Conservation (phyloP, 2,797 vertebrate species). For the Poliocrania exsul region DNA sequence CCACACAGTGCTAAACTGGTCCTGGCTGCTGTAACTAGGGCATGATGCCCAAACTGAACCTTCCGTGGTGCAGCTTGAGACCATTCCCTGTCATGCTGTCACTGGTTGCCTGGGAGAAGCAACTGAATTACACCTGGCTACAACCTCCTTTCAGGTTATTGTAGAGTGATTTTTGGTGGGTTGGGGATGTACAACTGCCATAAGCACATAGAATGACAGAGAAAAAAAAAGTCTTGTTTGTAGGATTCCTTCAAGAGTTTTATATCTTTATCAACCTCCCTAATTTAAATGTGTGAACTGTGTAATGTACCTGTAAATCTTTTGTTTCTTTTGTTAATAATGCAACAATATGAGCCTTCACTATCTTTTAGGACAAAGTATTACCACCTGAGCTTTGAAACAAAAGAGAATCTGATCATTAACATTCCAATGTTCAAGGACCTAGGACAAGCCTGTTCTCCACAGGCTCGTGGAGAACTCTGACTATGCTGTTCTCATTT, state of each 20-base stretch:
- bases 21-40: no score
- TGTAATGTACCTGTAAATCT: background rate
- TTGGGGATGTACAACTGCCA: background rate
- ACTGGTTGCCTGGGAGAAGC: background rate
- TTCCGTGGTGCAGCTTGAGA: background rate
- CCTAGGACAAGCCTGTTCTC: background rate
- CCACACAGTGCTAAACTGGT: no score
- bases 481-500: background rate
- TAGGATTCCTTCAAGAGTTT: background rate
- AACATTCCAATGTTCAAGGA: background rate
- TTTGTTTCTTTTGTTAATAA: background rate
- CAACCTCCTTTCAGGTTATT: background rate
- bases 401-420: background rate
- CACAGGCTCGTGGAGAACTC: background rate
- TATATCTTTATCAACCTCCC: background rate
- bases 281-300: background rate
- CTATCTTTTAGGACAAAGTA: background rate
- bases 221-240: background rate
- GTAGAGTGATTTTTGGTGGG: background rate
- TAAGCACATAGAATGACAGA: background rate
- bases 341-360: background rate
- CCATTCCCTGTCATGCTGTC: background rate
- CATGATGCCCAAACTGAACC: background rate
- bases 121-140: no score
- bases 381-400: background rate